A percentile compares a stretch with the other conserved stretches of the same genome.
phyloP scores from a whole-genome alignment of 2,888 invertebrate species.

The Choristoneura rosaceana region DNA sequence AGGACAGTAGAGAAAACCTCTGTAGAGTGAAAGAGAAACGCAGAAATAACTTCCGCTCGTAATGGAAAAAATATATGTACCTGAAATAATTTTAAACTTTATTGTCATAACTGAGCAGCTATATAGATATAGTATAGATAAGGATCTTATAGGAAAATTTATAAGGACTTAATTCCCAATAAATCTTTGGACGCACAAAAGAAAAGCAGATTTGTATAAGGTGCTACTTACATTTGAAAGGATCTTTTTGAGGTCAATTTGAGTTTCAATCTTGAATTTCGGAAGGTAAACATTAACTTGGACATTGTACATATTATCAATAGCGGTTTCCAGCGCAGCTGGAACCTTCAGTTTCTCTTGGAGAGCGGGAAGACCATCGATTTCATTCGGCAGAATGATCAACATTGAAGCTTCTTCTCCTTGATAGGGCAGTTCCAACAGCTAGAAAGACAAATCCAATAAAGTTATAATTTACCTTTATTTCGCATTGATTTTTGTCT shows the following conservation, averaged over 20 bases:
- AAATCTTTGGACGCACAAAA: too few relatives aligned
- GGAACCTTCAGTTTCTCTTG: slow-evolving; percentile 85
- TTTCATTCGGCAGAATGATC: slow-evolving; percentile 89
- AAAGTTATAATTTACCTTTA: neutral
- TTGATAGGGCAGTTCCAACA: slow-evolving; percentile 90
- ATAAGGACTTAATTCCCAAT: too few relatives aligned
- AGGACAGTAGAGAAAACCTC: too few relatives aligned
- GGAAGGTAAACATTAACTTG: slow-evolving; percentile 89
- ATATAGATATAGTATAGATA: too few relatives aligned
- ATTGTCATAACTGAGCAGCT: too few relatives aligned
- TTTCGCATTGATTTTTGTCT: too few relatives aligned
- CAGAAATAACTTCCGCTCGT: too few relatives aligned
- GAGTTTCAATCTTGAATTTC: slow-evolving; percentile 91
- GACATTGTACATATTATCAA: slow-evolving; percentile 61
- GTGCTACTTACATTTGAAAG: slow-evolving; percentile 84
- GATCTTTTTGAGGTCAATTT: slow-evolving; percentile 86
- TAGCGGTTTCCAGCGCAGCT: slow-evolving; percentile 72
- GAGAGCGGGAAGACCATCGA: slow-evolving; percentile 87
- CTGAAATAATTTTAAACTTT: too few relatives aligned
- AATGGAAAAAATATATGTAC: too few relatives aligned
- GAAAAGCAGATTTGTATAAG: neutral
- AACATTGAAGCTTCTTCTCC: slow-evolving; percentile 89
- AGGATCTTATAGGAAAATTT: too few relatives aligned
- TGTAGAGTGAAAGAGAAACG: too few relatives aligned
- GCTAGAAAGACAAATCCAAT: slow-evolving; percentile 61